Conservation (phyloP, 2,797 vertebrate genomes). For the Salarias fasciatus region DNA sequence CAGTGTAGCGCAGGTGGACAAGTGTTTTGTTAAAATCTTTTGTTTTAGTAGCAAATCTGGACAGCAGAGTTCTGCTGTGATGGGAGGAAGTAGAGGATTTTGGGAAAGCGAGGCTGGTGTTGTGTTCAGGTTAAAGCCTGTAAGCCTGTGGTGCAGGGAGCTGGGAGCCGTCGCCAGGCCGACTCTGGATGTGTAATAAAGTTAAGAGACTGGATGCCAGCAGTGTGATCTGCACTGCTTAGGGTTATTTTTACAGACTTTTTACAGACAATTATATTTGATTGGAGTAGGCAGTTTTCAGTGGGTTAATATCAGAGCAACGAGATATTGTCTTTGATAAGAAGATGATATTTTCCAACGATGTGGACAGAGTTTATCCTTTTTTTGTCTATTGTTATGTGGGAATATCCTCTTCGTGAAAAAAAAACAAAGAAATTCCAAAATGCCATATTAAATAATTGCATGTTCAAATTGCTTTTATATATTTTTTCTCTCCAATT, state of each 20-base stretch:
- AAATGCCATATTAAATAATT: constrained; percentile 16
- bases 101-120: constrained; percentile 44
- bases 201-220: constrained; percentile 72
- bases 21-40: constrained; percentile 30
- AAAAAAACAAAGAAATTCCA: constrained; percentile 42
- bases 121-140: constrained; percentile 58
- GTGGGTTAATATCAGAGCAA: constrained; percentile 63
- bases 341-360: constrained; percentile 75
- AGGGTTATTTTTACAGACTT: constrained; percentile 81
- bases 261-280: constrained; percentile 76
- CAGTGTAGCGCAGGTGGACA: constrained; percentile 35
- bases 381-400: constrained; percentile 45
- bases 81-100: constrained; percentile 62
- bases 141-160: constrained; percentile 61
- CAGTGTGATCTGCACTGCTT: constrained; percentile 72
- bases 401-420: constrained; percentile 52
- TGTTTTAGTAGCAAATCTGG: constrained; percentile 27
- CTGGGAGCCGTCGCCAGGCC: constrained; percentile 67
- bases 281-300: constrained; percentile 69
- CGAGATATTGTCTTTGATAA: constrained; percentile 75
- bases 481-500: constrained; percentile 1
- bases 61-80: constrained; percentile 19
- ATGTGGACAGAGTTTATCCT: constrained; percentile 38
- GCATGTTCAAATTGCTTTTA: constrained; percentile 6
- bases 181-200: constrained; percentile 80